Base-by-base conservation (phyloP, 2,888 invertebrate genomes). In the Poecilobothrus nobilitatus region DNA sequence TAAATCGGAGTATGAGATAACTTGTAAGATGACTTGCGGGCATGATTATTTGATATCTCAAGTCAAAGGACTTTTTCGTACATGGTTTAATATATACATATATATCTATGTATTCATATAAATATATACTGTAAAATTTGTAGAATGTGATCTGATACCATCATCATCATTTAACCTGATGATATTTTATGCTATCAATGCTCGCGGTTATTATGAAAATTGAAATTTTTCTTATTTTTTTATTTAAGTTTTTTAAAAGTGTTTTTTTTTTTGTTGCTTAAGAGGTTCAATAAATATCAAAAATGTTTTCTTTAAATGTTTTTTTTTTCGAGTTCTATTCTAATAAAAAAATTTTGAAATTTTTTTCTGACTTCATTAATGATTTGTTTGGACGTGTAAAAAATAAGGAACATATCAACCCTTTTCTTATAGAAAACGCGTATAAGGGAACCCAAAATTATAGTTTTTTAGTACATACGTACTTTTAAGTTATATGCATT, bases 171-270 rank as follows among this genome's bases (percentile, higher is more conserved):
- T 53, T 53, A 53, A 53, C 18, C 15, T 53, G 53, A 53, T 53
- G 53, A 53, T 18, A 53, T 53, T 53, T 53, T 53, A 53, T 53
- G 18, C n/a, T 53, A 53, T 53, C 53, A 53, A 53, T 53, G 53
- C 53, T 53, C 53, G 53, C 53, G 53, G 53, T 53, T 53, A 53
- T 53, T 53, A 53, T 53, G 53, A 53, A 53, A 53, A 53, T 53
- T 53, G 53, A 53, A 53, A 18, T 18, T 53, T 53, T 53, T 44
- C 3, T 44, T 44, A 9, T 44, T 44, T n/a, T 12, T 15, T 41
- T 53, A 15, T 53, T 53, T 10, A 18, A 2, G 18, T 53, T 12
- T 53, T 1, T 18, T 53, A 6, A 4, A 18, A 6, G 2, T 53
- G 53, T 12, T 53, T 53, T 41, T 9, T 12, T 53, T 6, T 15